phyloP scores from a whole-genome alignment of 2,113 vertebrate species.

The Piprites chloris region DNA sequence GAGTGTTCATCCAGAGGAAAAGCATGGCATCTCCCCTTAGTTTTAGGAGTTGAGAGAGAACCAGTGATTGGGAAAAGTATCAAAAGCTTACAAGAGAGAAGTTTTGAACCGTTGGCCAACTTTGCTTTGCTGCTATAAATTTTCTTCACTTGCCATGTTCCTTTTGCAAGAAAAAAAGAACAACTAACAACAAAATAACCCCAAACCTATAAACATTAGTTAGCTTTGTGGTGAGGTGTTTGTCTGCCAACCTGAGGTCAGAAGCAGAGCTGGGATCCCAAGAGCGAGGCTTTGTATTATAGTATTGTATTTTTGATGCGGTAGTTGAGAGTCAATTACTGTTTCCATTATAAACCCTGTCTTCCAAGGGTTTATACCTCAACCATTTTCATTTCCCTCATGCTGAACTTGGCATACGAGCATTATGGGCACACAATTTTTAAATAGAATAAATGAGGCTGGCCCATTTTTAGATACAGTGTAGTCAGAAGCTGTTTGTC shows the following conservation, averaged over 20 bases:
- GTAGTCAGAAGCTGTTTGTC: slow-evolving; percentile 57
- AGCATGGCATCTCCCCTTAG: neutral
- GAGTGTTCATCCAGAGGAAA: neutral
- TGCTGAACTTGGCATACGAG: slow-evolving; percentile 62
- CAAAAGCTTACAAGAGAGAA: neutral
- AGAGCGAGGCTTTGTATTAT: slow-evolving; percentile 70
- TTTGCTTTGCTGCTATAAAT: slow-evolving; percentile 14
- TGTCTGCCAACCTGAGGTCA: slow-evolving; percentile 77
- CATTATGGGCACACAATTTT: slow-evolving; percentile 66
- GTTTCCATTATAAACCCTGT: slow-evolving; percentile 81
- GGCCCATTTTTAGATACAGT: slow-evolving; percentile 72
- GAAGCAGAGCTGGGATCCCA: slow-evolving; percentile 64
- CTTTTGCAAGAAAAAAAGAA: neutral
- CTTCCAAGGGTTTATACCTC: slow-evolving; percentile 77
- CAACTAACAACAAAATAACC: neutral
- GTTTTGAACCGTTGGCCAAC: slow-evolving; percentile 19
- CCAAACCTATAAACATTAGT: slow-evolving; percentile 74
- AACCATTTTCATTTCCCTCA: slow-evolving; percentile 66
- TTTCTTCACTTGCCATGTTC: slow-evolving; percentile 48
- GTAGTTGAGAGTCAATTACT: slow-evolving; percentile 78
- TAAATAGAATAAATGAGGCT: slow-evolving; percentile 72
- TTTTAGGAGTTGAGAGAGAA: neutral
- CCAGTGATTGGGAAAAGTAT: neutral
- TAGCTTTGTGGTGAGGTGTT: slow-evolving; percentile 78
- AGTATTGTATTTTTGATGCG: slow-evolving; percentile 79